phyloP scores from a whole-genome alignment of 2,888 invertebrate species.

The Drosophila pegasa region DNA sequence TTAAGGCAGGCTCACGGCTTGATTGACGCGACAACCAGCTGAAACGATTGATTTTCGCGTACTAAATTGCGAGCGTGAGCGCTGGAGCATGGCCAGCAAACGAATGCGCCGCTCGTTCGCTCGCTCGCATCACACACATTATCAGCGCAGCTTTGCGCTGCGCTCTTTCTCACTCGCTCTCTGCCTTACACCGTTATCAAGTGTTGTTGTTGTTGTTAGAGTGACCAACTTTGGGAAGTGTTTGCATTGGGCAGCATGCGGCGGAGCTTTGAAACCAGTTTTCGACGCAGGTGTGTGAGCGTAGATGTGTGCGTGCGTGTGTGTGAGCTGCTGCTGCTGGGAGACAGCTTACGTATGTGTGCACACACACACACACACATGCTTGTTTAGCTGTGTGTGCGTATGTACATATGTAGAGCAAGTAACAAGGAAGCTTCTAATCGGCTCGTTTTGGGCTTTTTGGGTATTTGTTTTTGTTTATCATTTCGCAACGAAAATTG shows the following conservation, averaged over 20 bases:
- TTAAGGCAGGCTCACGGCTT: constrained; percentile 65
- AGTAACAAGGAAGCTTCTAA: constrained; percentile 61
- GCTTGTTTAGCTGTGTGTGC: neutral
- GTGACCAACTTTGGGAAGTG: constrained; percentile 63
- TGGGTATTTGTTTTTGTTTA: constrained; percentile 20
- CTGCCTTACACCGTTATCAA: constrained; percentile 58
- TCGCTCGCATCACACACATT: constrained; percentile 54
- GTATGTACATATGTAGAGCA: constrained; percentile 13
- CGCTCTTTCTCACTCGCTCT: constrained; percentile 10
- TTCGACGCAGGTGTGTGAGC: constrained; percentile 49
- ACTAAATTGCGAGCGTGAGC: constrained; percentile 70
- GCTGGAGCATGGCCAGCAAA: constrained; percentile 46
- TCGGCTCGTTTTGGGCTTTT: constrained; percentile 3
- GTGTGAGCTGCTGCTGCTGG: constrained; percentile 4
- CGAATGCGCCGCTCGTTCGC: too few species aligned
- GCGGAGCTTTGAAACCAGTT: constrained; percentile 64
- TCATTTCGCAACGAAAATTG: constrained; percentile 55
- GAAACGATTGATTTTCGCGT: constrained; percentile 79
- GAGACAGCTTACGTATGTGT: neutral
- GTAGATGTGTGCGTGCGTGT: constrained; percentile 14
- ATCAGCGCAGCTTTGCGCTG: constrained; percentile 63
- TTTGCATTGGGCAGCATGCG: constrained; percentile 41
- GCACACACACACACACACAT: neutral
- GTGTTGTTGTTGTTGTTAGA: constrained; percentile 51
- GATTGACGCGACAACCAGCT: constrained; percentile 63